A percentile compares a stretch with the other conserved stretches of the same genome.
These are phyloP conservation scores for Orthosia gracilis DNA, from an alignment of 2,888 invertebrate species.

Conservation along the genomic window DNA sequence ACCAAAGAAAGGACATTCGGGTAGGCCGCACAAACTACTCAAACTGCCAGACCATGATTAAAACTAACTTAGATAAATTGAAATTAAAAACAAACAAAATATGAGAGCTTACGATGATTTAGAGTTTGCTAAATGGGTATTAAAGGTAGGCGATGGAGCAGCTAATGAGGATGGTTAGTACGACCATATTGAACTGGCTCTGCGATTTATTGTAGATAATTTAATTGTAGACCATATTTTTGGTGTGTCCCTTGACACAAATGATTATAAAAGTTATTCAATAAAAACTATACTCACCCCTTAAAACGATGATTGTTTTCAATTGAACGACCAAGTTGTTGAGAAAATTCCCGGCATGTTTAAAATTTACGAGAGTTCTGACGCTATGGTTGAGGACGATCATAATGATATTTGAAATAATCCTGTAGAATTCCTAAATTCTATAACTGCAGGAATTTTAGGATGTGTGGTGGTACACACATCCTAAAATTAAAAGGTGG, in stretches of 20 bases:
- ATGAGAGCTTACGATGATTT: constrained; percentile 5
- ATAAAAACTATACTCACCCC: no score
- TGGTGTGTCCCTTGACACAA: constrained; percentile 8
- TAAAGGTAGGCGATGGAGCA: constrained; percentile 12
- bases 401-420: constrained; percentile 4
- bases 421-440: constrained; percentile 3
- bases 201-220: neutral
- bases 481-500: no score
- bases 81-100: no score
- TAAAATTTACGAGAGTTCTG: constrained; percentile 1
- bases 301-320: neutral
- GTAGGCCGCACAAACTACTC: no score
- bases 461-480: no score
- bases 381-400: constrained; percentile 7
- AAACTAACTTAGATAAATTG: no score
- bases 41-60: no score
- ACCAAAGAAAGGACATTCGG: no score
- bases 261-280: no score
- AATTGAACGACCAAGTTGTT: constrained; percentile 5
- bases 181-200: constrained; percentile 5
- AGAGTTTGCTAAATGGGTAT: constrained; percentile 14
- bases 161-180: constrained; percentile 9
- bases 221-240: constrained; percentile 2
- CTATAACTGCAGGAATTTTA: constrained; percentile 4
- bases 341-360: neutral